Evolutionary conservation across 2,888 invertebrate genomes (phyloP).

Genomic region (Dusona sp.): DNA sequence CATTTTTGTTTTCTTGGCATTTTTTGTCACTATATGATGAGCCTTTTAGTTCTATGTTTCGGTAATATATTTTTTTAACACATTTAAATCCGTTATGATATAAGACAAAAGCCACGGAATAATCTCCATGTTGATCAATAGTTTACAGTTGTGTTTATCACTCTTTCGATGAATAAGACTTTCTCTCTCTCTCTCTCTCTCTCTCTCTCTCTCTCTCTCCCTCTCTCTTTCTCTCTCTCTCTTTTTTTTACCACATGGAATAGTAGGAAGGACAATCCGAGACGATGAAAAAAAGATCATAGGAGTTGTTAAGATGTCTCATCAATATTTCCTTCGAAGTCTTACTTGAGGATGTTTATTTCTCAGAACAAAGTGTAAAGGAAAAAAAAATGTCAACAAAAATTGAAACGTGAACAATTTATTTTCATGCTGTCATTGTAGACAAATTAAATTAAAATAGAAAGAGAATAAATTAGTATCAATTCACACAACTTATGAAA

Average conservation of each 20-base stretch:
- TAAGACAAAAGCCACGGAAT: slow-evolving; percentile 37
- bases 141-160: slow-evolving; percentile 15
- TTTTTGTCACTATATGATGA: background rate
- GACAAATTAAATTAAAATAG: background rate
- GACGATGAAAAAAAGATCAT: background rate
- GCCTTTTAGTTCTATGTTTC: background rate
- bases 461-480: background rate
- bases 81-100: slow-evolving; percentile 1
- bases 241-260: background rate
- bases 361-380: background rate
- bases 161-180: slow-evolving; percentile 27
- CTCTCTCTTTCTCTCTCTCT: slow-evolving; percentile 1
- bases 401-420: background rate
- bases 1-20: background rate
- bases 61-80: background rate
- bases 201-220: slow-evolving; percentile 11
- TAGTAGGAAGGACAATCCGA: slow-evolving; percentile 6
- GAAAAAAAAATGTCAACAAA: background rate
- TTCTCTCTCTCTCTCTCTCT: slow-evolving; percentile 9
- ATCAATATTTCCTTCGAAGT: slow-evolving; percentile 6
- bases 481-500: background rate
- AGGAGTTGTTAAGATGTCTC: background rate
- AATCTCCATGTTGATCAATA: slow-evolving; percentile 23
- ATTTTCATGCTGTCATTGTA: background rate
- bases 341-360: background rate